Percentiles rank a stretch among this genome's conserved stretches.
Evolutionary conservation across 2,888 invertebrate genomes (phyloP).

Genomic region (Biston betularia): DNA sequence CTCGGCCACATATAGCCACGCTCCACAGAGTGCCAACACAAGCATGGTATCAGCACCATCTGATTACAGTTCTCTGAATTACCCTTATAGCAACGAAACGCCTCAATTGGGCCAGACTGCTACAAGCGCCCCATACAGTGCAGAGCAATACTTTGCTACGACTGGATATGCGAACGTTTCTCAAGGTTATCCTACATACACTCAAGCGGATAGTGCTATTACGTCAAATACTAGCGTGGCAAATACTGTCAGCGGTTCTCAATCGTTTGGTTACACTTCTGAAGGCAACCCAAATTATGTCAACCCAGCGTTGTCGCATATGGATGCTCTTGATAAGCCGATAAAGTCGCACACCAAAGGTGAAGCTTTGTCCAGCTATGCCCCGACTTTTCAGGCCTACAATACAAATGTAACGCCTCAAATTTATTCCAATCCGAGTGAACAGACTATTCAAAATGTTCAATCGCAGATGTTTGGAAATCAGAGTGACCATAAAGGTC

Average conservation of each 20-base stretch:
- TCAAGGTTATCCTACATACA: slow-evolving; percentile 66
- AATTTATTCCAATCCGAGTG: slow-evolving; percentile 31
- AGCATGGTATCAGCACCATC: slow-evolving; percentile 62
- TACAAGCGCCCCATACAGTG: slow-evolving; percentile 46
- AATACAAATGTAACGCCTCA: slow-evolving; percentile 38
- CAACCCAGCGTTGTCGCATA: slow-evolving; percentile 58
- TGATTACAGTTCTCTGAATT: slow-evolving; percentile 63
- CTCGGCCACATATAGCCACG: slow-evolving; percentile 69
- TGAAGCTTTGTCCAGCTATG: slow-evolving; percentile 66
- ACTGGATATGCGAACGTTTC: slow-evolving; percentile 58
- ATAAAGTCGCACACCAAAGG: slow-evolving; percentile 80
- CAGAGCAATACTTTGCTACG: slow-evolving; percentile 62
- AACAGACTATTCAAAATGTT: slow-evolving; percentile 30
- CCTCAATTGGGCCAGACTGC: slow-evolving; percentile 50
- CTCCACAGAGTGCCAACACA: slow-evolving; percentile 62
- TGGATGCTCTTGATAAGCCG: slow-evolving; percentile 73
- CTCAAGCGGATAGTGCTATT: slow-evolving; percentile 58
- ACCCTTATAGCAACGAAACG: slow-evolving; percentile 62
- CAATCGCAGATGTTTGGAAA: slow-evolving; percentile 39
- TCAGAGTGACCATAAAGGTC: neutral
- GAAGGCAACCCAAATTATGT: slow-evolving; percentile 47
- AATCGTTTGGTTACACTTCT: slow-evolving; percentile 50
- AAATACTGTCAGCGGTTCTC: slow-evolving; percentile 52
- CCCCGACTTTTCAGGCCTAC: slow-evolving; percentile 51
- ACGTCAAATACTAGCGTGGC: slow-evolving; percentile 56